These are phyloP conservation scores for Nineta flava DNA, from an alignment of 2,888 invertebrate species.

Conservation along the genomic window DNA sequence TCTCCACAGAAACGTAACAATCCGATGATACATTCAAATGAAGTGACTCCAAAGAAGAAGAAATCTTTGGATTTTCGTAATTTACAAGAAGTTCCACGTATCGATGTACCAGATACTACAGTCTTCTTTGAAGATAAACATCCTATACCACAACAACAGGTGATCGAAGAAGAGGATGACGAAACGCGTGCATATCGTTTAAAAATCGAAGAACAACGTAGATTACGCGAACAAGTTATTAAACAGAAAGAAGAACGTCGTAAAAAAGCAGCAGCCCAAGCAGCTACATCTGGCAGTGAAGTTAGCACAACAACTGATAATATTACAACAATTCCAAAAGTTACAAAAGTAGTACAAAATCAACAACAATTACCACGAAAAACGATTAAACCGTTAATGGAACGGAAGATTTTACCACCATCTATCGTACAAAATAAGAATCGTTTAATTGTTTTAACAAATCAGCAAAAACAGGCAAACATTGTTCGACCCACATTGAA, in stretches of 20 bases:
- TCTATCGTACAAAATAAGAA: not conserved
- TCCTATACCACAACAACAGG: not conserved
- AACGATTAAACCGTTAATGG: not conserved
- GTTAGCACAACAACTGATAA: not conserved
- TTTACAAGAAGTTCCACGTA: constrained; percentile 16
- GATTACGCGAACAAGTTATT: constrained; percentile 28
- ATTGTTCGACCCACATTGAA: not conserved
- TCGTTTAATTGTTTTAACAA: not conserved
- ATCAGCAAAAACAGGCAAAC: not conserved
- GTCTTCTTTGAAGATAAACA: not conserved
- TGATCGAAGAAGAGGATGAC: constrained; percentile 29
- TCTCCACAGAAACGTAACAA: too few relatives aligned
- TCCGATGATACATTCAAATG: constrained; percentile 2
- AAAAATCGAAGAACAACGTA: constrained; percentile 33
- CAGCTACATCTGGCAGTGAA: not conserved
- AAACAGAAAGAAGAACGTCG: constrained; percentile 31
- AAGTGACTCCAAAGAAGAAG: constrained; percentile 14
- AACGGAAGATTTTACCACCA: not conserved
- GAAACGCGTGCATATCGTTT: constrained; percentile 30
- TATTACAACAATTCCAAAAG: not conserved
- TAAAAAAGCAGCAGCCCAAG: constrained; percentile 22
- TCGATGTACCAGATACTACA: constrained; percentile 14
- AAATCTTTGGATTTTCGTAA: constrained; percentile 13
- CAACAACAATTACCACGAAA: not conserved
- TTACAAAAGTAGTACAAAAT: not conserved